Evolutionary conservation across 1,140 invertebrate species (phyloP).

Genomic region (Lanistes nyassanus): DNA sequence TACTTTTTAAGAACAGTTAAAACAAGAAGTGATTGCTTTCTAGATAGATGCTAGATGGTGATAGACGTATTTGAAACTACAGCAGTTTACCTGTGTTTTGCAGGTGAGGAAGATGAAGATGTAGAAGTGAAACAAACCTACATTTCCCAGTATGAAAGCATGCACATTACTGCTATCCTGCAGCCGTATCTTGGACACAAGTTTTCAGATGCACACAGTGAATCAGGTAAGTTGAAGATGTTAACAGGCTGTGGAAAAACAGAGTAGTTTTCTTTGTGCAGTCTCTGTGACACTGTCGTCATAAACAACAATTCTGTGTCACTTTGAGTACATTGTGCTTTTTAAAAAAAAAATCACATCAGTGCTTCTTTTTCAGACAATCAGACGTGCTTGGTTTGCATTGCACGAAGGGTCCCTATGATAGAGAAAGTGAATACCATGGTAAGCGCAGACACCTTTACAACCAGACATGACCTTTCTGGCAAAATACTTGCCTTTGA

Average conservation of each 20-base stretch:
- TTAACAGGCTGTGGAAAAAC: neutral
- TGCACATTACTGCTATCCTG: constrained; percentile 73
- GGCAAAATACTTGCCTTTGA: constrained; percentile 86
- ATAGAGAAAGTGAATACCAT: constrained; percentile 78
- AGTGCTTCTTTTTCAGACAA: constrained; percentile 64
- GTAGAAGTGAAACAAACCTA: constrained; percentile 77
- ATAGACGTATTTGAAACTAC: neutral
- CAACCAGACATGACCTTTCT: constrained; percentile 86
- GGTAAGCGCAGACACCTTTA: constrained; percentile 83
- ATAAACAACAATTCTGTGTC: too few species aligned
- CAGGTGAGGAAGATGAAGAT: constrained; percentile 62
- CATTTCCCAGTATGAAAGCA: constrained; percentile 79
- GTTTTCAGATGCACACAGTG: constrained; percentile 47
- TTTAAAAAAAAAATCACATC: too few species aligned
- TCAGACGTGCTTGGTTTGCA: constrained; percentile 80
- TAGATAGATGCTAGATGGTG: too few species aligned
- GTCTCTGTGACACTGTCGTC: too few species aligned
- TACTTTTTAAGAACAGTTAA: too few species aligned
- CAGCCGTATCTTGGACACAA: constrained; percentile 69
- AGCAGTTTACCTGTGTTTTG: constrained; percentile 11
- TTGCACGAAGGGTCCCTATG: constrained; percentile 82
- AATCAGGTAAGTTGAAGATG: constrained; percentile 35
- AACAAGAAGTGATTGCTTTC: too few species aligned
- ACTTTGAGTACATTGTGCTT: too few species aligned
- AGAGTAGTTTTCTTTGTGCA: too few species aligned